phyloP scores from a whole-genome alignment of 2,113 vertebrate species.

The Rana temporaria region DNA sequence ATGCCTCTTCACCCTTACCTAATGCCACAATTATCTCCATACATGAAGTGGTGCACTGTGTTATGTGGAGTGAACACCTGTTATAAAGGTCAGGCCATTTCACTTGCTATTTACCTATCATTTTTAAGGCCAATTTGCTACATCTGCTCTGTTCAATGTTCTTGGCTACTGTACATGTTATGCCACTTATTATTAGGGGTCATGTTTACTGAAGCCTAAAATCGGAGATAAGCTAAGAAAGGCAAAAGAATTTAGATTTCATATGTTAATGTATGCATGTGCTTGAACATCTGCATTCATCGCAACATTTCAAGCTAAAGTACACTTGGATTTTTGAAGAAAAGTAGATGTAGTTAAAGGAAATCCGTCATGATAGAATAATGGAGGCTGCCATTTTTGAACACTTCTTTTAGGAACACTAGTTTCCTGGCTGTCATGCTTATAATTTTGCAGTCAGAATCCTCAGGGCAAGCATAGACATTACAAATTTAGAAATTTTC shows the following conservation, averaged over 20 bases:
- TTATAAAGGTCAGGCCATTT: constrained; percentile 36
- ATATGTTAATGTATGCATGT: no score
- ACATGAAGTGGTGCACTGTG: constrained; percentile 30
- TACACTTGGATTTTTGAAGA: no score
- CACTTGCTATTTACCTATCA: constrained; percentile 40
- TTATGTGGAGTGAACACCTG: constrained; percentile 18
- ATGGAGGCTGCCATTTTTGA: no score
- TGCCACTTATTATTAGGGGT: constrained; percentile 1
- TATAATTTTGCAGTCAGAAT: no score
- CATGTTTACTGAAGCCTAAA: constrained; percentile 21
- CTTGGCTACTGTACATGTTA: neutral
- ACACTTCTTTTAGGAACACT: no score
- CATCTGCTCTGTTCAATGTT: constrained; percentile 13
- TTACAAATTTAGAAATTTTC: no score
- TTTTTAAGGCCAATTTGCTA: constrained; percentile 42
- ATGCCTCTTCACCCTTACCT: constrained; percentile 33
- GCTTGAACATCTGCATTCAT: no score
- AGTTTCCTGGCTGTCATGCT: no score
- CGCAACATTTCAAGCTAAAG: no score
- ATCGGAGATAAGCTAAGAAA: constrained; percentile 16
- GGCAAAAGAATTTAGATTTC: neutral
- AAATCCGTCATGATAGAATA: no score
- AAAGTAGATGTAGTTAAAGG: no score
- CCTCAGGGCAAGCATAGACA: no score
- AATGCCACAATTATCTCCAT: constrained; percentile 43